Evolutionary conservation across 2,113 vertebrate genomes (phyloP).

Genomic region (Telmatochromis sp.): DNA sequence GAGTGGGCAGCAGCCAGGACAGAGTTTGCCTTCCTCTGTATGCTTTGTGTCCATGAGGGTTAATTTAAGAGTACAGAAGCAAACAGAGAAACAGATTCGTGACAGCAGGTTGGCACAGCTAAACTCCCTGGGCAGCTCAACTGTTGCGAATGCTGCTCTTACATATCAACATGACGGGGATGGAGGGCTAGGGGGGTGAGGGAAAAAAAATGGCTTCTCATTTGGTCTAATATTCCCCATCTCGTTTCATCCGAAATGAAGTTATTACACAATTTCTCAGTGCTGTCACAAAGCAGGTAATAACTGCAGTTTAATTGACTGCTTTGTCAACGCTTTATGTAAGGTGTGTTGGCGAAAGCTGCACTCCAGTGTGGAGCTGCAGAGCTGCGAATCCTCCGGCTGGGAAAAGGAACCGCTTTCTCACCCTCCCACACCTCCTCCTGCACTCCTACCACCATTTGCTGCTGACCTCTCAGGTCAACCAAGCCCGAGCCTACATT

Average conservation of each 20-base stretch:
- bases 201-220: not conserved
- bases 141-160: not conserved
- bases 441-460: constrained; percentile 28
- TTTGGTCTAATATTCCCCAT: not conserved
- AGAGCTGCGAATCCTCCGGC: constrained; percentile 1
- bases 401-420: constrained; percentile 8
- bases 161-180: not conserved
- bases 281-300: not conserved
- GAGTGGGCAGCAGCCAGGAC: constrained; percentile 15
- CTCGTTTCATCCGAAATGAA: not conserved
- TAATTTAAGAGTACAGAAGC: not conserved
- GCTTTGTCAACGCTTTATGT: constrained; percentile 40
- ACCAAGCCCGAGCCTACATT: constrained; percentile 21
- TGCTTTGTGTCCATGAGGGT: not conserved
- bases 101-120: not conserved
- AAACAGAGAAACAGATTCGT: not conserved
- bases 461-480: constrained; percentile 25
- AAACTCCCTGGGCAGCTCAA: not conserved
- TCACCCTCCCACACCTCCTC: constrained; percentile 52
- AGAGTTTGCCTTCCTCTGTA: not conserved
- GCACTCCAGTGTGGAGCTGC: not conserved
- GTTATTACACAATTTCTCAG: not conserved
- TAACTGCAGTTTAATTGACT: not conserved
- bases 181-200: not conserved
- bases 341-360: constrained; percentile 46